Conservation (phyloP, 2,888 invertebrate genomes). For the Troides oblongomaculatus region DNA sequence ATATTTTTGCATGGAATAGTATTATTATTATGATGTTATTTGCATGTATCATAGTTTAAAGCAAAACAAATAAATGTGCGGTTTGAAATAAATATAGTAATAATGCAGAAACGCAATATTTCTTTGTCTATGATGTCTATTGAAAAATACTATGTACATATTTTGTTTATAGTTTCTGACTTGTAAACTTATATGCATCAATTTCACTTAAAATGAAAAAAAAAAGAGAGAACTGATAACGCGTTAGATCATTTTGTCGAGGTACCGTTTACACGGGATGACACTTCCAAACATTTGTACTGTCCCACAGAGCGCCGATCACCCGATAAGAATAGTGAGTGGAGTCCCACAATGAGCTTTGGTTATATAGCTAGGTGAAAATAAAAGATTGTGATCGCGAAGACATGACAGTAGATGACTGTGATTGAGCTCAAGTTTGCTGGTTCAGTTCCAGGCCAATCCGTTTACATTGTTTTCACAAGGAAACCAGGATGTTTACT, state of each 20-base stretch:
- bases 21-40: too few relatives aligned
- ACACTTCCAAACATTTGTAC: constrained; percentile 75
- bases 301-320: constrained; percentile 72
- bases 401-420: constrained; percentile 77
- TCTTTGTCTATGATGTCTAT: not conserved
- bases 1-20: too few relatives aligned
- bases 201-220: constrained; percentile 1
- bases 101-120: not conserved
- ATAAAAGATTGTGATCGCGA: constrained; percentile 76
- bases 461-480: constrained; percentile 28
- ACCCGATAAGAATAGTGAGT: constrained; percentile 74
- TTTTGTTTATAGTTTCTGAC: not conserved
- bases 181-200: not conserved
- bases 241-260: constrained; percentile 57
- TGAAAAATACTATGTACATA: not conserved
- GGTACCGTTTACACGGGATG: constrained; percentile 64
- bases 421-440: constrained; percentile 68
- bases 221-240: constrained; percentile 2
- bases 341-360: constrained; percentile 73
- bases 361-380: constrained; percentile 77
- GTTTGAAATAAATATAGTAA: too few relatives aligned
- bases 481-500: too few relatives aligned
- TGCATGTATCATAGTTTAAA: too few relatives aligned
- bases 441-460: constrained; percentile 51
- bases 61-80: too few relatives aligned